Evolutionary conservation across 2,113 vertebrate genomes (phyloP).

Genomic region (Stigmatopora argus): DNA sequence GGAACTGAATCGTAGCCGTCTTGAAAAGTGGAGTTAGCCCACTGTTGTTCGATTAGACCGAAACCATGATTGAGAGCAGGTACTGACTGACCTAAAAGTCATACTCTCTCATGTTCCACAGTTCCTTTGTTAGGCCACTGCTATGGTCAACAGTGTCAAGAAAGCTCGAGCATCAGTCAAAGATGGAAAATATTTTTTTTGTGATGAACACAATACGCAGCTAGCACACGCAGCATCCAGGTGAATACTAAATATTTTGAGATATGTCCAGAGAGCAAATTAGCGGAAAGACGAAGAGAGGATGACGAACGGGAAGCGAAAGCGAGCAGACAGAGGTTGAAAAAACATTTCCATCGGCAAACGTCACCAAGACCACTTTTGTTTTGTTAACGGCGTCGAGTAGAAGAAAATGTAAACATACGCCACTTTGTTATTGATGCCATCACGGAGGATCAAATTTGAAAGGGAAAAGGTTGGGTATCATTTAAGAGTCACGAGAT

Average conservation of each 20-base stretch:
- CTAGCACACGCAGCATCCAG: not conserved
- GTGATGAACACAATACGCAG: not conserved
- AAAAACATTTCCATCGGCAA: not conserved
- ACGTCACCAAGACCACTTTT: not conserved
- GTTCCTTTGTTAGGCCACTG: not conserved
- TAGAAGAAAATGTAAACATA: not conserved
- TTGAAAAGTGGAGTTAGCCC: not conserved
- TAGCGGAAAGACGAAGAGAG: not conserved
- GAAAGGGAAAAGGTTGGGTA: not conserved
- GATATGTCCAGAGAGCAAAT: not conserved
- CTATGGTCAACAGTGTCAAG: too few species aligned
- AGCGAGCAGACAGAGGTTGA: too few species aligned
- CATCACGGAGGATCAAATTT: not conserved
- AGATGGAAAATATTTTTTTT: not conserved
- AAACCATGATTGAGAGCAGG: not conserved
- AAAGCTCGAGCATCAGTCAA: too few species aligned
- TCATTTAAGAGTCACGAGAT: too few species aligned
- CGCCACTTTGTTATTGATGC: not conserved
- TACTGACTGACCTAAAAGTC: too few species aligned
- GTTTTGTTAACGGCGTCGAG: not conserved
- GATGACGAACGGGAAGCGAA: not conserved
- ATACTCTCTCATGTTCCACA: too few species aligned
- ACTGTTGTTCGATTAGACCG: not conserved
- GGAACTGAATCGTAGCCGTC: too few species aligned
- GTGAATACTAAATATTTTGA: not conserved